Evolutionary conservation across 2,797 vertebrate genomes (phyloP), one percentile per base, ranked within the genome.

Genomic region (Karalla daura): DNA sequence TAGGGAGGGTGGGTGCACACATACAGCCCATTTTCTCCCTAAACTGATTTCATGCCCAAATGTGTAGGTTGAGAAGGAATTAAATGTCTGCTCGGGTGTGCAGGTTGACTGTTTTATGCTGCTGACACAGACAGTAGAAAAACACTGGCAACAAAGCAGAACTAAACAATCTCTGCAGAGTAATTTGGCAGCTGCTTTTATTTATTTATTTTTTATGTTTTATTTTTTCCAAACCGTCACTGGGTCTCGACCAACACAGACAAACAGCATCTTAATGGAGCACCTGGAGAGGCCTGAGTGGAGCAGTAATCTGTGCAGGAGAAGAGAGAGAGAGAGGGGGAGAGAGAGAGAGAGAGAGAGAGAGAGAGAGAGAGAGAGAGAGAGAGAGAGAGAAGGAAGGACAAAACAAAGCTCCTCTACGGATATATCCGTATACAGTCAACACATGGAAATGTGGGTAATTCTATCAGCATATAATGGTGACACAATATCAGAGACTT

Each of bases 161-260:
- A 40, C 66, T 71, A 44, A 76, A 52, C 44, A 70, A 60, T 79
- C 59, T 64, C 74, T 64, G 43, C 60, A 55, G 72, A 74, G 56
- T 66, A 21, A 69, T 70, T 70, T 73, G 47, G 39, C 53, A 28
- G 13, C 1, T 55, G 40, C 45, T 15, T 24, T 5, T 44, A 13
- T 28, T 32, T 21, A 17, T 51, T 10, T 4, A 20, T 10, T 50
- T 14, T 61, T 28, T 10, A 37, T 10, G 4, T 41, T 10, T 49
- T 20, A 54, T 27, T 9, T 80, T 50, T 44, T 41, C 60, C 54
- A 62, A 62, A 36, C 23, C 25, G 37, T 63, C 55, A 54, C 41
- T 66, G 43, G 66, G 63, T 39, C 35, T 36, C 8, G 3, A 64
- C 28, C 41, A 69, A 32, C 30, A 60, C 59, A 61, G 65, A 62